Evolutionary conservation across 2,113 vertebrate genomes (phyloP).

Genomic region (Lathamus discolor): DNA sequence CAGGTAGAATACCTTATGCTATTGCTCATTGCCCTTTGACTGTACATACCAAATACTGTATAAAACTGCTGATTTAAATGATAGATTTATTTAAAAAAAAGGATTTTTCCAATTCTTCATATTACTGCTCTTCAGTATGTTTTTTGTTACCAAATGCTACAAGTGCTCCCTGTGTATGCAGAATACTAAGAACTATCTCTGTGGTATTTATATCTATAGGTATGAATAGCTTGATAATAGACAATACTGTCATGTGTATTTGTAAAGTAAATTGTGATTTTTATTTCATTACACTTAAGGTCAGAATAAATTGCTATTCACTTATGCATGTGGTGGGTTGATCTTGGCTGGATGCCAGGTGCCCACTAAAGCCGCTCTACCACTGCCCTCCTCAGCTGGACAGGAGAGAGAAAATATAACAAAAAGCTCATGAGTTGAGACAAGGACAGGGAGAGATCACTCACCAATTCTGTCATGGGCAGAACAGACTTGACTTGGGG

Average conservation of each 20-base stretch:
- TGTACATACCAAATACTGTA: background rate
- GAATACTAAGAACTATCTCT: background rate
- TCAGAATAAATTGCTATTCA: background rate
- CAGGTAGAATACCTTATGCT: background rate
- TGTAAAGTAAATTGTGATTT: background rate
- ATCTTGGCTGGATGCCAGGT: background rate
- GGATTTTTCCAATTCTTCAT: background rate
- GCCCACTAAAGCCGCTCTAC: background rate
- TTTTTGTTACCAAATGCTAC: background rate
- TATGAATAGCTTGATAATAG: background rate
- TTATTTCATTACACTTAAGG: background rate
- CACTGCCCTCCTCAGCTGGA: background rate
- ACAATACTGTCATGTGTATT: background rate
- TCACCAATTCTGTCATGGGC: accelerated
- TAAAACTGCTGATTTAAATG: background rate
- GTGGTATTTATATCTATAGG: background rate
- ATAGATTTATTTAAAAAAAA: background rate
- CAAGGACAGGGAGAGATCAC: background rate
- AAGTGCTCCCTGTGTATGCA: background rate
- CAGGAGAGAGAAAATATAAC: background rate
- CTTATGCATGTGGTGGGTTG: background rate
- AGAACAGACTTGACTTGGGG: background rate
- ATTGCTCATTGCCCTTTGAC: background rate
- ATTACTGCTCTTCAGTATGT: background rate
- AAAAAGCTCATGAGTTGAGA: background rate